Percentiles rank a stretch among this genome's conserved stretches.
Evolutionary conservation across 2,797 vertebrate genomes (phyloP).

Genomic region (Avahi laniger): DNA sequence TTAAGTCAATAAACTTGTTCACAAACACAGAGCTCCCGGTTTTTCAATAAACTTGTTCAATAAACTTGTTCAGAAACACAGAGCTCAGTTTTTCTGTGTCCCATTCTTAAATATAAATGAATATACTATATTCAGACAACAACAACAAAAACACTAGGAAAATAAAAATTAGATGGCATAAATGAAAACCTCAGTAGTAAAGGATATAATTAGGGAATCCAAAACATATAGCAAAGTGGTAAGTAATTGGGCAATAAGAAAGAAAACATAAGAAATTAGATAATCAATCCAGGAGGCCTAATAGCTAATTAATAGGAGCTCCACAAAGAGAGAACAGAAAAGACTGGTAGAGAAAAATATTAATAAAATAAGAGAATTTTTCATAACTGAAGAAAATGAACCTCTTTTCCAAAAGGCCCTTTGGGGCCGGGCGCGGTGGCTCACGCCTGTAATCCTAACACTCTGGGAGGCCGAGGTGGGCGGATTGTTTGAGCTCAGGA

Average conservation of each 20-base stretch:
- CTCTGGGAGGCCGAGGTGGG: too few relatives aligned
- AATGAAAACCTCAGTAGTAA: background rate
- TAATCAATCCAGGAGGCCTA: background rate
- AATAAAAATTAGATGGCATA: background rate
- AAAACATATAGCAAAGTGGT: background rate
- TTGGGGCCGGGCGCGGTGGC: too few relatives aligned
- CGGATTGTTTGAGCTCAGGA: too few relatives aligned
- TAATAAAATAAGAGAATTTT: background rate
- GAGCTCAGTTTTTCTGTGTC: background rate
- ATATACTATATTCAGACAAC: background rate
- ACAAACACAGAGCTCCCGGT: background rate
- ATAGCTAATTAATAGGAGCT: background rate
- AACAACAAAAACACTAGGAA: background rate
- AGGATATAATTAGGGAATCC: background rate
- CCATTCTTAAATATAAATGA: background rate
- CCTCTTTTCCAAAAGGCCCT: background rate
- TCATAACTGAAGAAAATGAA: background rate
- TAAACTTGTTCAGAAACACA: background rate
- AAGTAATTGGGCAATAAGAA: background rate
- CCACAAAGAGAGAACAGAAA: background rate
- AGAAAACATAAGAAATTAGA: background rate
- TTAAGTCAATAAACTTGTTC: background rate
- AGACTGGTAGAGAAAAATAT: background rate
- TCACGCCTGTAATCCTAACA: too few relatives aligned
- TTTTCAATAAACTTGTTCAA: too few relatives aligned